Conservation (phyloP, 2,888 invertebrate species). For the Nomada goodeniana region DNA sequence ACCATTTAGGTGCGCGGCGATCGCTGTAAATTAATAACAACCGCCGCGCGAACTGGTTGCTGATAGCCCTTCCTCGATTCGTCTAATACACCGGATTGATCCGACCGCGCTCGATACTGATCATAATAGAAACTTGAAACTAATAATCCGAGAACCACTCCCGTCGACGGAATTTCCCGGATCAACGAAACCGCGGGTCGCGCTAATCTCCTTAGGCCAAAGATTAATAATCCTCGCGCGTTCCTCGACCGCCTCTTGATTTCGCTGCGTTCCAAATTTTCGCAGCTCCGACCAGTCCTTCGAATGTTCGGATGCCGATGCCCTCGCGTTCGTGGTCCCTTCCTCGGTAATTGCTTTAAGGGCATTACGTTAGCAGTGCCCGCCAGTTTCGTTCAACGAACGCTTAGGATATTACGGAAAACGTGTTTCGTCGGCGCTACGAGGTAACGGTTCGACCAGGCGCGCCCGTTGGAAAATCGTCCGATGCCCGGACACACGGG, state of each 20-base stretch:
- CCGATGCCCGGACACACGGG: conserved; percentile 38
- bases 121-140: conserved; percentile 21
- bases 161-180: conserved; percentile 13
- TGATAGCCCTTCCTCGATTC: not conserved
- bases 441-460: conserved; percentile 65
- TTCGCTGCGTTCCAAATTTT: conserved; percentile 1
- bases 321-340: conserved; percentile 1
- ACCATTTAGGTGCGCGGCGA: not conserved
- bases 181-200: conserved; percentile 16
- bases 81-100: not conserved
- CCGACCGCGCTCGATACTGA: not conserved
- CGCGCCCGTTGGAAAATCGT: conserved; percentile 64
- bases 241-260: conserved; percentile 5
- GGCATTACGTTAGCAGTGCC: conserved; percentile 8
- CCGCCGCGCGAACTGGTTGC: not conserved
- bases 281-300: not conserved
- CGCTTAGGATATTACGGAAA: conserved; percentile 63
- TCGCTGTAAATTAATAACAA: not conserved
- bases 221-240: conserved; percentile 40
- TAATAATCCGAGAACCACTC: conserved; percentile 36
- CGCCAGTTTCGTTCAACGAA: not conserved
- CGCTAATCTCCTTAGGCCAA: conserved; percentile 26
- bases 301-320: conserved; percentile 2
- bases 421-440: conserved; percentile 58
- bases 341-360: conserved; percentile 46